Conservation (phyloP, 1,140 invertebrate genomes). For the Lucilia sericata region DNA sequence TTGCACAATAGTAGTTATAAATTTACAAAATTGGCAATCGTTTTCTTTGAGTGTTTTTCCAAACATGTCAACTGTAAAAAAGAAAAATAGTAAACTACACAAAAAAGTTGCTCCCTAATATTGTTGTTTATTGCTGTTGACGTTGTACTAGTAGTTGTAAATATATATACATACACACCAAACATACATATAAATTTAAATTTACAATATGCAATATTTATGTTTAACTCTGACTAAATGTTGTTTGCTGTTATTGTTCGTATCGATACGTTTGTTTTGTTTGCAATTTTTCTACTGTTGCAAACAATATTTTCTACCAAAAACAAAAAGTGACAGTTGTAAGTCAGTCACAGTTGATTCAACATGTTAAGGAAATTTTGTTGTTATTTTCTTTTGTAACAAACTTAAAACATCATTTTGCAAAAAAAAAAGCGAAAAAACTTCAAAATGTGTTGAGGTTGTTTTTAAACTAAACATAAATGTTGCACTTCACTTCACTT, state of each 20-base stretch:
- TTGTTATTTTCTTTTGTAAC: neutral
- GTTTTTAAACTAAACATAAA: neutral
- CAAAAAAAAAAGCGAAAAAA: neutral
- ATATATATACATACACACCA: neutral
- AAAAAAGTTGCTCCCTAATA: slow-evolving; percentile 23
- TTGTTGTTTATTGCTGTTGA: slow-evolving; percentile 9
- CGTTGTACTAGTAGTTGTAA: neutral
- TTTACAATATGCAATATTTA: neutral
- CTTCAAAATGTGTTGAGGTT: neutral
- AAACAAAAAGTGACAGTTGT: slow-evolving; percentile 26
- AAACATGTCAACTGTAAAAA: neutral
- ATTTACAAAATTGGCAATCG: no score
- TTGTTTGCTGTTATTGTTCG: neutral
- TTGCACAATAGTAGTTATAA: no score
- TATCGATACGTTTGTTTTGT: neutral
- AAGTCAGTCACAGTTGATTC: slow-evolving; percentile 26
- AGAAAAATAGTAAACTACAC: neutral
- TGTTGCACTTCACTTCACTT: neutral
- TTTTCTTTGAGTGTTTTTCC: no score
- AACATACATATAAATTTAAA: neutral
- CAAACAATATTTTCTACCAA: neutral
- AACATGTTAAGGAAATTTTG: slow-evolving; percentile 12
- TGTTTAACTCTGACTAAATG: neutral
- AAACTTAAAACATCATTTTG: neutral
- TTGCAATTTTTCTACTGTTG: neutral